A percentile compares a stretch with the other conserved stretches of the same genome.
These are phyloP conservation scores for Porites divaricata DNA, from an alignment of 92 coral and sea anemone species.

Conservation along the genomic window DNA sequence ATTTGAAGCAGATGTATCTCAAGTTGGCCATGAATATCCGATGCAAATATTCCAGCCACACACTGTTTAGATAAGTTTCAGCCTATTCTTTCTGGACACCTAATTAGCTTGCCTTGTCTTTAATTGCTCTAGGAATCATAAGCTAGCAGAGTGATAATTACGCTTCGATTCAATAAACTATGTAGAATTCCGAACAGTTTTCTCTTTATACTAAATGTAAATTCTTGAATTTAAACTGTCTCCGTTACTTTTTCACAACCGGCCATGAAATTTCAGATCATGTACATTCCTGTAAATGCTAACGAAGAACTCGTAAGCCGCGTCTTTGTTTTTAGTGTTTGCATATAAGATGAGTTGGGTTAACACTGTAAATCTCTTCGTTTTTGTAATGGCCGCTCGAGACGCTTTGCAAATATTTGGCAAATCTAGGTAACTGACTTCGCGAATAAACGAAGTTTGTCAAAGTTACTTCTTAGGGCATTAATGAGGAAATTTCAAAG, in stretches of 20 bases:
- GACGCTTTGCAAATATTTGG: slow-evolving; percentile 50
- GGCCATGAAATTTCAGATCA: slow-evolving; percentile 26
- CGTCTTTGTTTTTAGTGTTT: slow-evolving; percentile 75
- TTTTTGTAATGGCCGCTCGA: slow-evolving; percentile 47
- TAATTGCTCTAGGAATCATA: slow-evolving; percentile 42
- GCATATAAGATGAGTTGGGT: slow-evolving; percentile 74
- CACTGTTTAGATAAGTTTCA: slow-evolving; percentile 24
- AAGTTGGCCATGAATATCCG: background rate
- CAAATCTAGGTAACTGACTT: background rate
- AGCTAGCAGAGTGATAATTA: slow-evolving; percentile 37
- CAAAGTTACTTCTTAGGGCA: background rate
- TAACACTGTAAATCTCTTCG: slow-evolving; percentile 65
- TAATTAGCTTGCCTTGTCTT: slow-evolving; percentile 51
- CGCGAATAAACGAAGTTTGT: background rate
- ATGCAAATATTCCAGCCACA: slow-evolving; percentile 45
- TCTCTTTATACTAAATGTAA: background rate
- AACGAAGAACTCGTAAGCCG: slow-evolving; percentile 27
- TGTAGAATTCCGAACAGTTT: slow-evolving; percentile 4
- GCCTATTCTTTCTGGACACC: slow-evolving; percentile 40
- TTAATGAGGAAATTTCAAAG: background rate
- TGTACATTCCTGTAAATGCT: slow-evolving; percentile 37
- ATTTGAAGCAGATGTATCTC: slow-evolving; percentile 14
- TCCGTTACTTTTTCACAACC: background rate
- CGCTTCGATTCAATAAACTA: slow-evolving; percentile 10
- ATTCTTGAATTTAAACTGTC: background rate